Evolutionary conservation across 2,797 vertebrate species (phyloP), one percentile per base, ranked within the genome.

Genomic region (Clarias laeviceps): DNA sequence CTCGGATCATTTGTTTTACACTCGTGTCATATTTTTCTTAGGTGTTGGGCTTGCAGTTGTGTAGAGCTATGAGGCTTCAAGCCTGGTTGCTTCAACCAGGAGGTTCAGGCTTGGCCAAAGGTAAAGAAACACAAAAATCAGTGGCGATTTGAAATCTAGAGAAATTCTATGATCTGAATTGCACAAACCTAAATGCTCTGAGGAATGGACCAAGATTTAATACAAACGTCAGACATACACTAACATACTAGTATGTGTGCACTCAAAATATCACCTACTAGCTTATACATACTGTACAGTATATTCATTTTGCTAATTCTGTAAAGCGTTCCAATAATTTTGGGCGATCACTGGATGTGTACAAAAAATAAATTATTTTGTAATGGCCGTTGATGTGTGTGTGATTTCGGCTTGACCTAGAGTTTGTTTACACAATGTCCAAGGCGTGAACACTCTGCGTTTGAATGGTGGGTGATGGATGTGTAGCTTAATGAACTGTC

Each of bases 401-500:
- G 84, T 74, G 66, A 72, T 54, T 82, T 69, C 64, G 37, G 27
- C 5, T 66, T 86, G 57, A 82, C 70, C 59, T 77, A 17, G 56
- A 82, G 68, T 66, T n/a, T 86, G 84, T 88, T 82, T 87, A 86
- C 70, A 34, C 32, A 45, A 18, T 68, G 56, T 83, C 57, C 78
- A 82, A 82, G 29, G 68, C 61, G 17, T 74, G 59, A 82, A 73
- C 45, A 22, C 59, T 70, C 27, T 24, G 17, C 50, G 27, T 59
- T 70, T 85, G 78, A 74, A 85, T 80, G 56, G 66, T 74, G 72
- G 27, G 37, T 85, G 83, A 83, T 83, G 81, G 85, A 86, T 86
- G 65, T 20, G 22, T 83, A 65, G 57, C 85, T 83, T 76, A 83
- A 83, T 83, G 81, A 83, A 70, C 37, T 77, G 54, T 83, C 57